Evolutionary conservation across 2,797 vertebrate genomes (phyloP).

Genomic region (Anableps anableps): DNA sequence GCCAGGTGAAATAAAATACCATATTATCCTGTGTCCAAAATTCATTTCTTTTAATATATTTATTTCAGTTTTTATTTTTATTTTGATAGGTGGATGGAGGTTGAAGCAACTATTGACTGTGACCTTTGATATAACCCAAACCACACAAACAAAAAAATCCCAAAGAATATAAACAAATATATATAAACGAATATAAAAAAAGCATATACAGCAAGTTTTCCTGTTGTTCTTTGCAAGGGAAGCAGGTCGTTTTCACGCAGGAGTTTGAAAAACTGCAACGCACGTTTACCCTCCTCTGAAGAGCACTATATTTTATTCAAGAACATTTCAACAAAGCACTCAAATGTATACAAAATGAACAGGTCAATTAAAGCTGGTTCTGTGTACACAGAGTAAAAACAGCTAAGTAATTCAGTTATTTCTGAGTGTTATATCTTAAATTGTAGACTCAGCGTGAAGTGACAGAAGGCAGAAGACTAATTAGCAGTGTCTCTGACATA

Average conservation of each 20-base stretch:
- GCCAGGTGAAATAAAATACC: not conserved
- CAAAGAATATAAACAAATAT: not conserved
- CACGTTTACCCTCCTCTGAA: not conserved
- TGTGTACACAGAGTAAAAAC: not conserved
- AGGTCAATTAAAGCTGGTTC: not conserved
- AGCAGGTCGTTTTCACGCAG: not conserved
- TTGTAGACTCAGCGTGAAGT: not conserved
- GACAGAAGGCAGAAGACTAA: not conserved
- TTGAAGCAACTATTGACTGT: not conserved
- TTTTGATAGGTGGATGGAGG: not conserved
- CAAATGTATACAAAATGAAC: not conserved
- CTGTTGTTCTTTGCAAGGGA: not conserved
- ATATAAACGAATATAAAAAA: too few species aligned
- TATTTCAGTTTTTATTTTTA: not conserved
- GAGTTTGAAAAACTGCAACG: not conserved
- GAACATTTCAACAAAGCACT: not conserved
- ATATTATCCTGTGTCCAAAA: not conserved
- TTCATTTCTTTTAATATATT: not conserved
- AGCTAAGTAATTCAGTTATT: not conserved
- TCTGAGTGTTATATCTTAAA: conserved; percentile 2
- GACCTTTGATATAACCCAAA: not conserved
- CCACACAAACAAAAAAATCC: not conserved
- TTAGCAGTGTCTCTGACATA: not conserved
- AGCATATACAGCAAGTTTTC: not conserved
- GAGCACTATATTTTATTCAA: not conserved